Evolutionary conservation across 2,113 vertebrate genomes (phyloP).

Genomic region (Nanorana parkeri): DNA sequence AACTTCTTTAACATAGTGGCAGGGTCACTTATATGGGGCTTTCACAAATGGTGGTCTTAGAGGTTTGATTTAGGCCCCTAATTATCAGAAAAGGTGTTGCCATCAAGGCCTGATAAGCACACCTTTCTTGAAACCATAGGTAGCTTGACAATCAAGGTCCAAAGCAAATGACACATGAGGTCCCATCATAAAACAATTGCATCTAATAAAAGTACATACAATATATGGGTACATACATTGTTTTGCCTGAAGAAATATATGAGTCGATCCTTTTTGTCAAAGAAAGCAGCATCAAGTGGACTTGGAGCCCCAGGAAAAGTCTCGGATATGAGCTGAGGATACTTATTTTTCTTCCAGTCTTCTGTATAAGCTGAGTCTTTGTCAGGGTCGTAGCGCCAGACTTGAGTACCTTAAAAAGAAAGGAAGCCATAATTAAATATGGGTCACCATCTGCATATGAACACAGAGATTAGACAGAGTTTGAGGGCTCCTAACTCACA

Average conservation of each 20-base stretch:
- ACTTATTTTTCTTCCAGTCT: constrained; percentile 53
- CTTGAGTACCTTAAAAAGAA: constrained; percentile 53
- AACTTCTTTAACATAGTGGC: too few relatives aligned
- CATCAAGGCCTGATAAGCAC: too few relatives aligned
- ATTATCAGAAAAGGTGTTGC: too few relatives aligned
- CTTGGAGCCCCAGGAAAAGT: constrained; percentile 50
- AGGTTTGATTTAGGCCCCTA: too few relatives aligned
- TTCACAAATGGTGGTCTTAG: too few relatives aligned
- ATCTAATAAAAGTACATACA: neutral
- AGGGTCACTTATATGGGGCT: too few relatives aligned
- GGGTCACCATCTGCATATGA: too few relatives aligned
- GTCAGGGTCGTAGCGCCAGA: constrained; percentile 59
- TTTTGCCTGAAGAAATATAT: constrained; percentile 58
- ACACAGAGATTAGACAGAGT: too few relatives aligned
- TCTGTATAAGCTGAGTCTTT: constrained; percentile 58
- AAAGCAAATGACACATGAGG: neutral
- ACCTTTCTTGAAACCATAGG: too few relatives aligned
- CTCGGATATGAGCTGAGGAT: constrained; percentile 54
- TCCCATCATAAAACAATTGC: neutral
- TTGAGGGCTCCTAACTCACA: too few relatives aligned
- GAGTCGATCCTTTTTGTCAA: constrained; percentile 50
- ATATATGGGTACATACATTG: constrained; percentile 36
- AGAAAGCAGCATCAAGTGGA: constrained; percentile 57
- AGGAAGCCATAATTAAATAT: neutral
- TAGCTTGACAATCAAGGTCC: too few relatives aligned